A percentile compares a stretch with the other conserved stretches of the same genome.
Evolutionary conservation across 1,140 invertebrate genomes (phyloP).

Genomic region (Drosophila parvula): DNA sequence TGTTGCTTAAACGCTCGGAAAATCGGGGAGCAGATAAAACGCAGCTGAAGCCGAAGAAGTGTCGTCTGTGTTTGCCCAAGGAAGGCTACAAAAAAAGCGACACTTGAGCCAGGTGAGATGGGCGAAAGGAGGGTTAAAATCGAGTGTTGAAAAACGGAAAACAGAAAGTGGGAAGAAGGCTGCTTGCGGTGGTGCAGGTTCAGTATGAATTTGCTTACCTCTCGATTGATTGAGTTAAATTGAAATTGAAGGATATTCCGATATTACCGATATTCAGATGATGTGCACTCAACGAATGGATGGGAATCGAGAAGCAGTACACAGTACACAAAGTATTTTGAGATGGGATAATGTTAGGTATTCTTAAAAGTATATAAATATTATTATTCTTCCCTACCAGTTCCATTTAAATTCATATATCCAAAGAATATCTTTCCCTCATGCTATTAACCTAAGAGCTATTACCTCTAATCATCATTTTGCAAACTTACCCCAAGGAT

Average conservation of each 20-base stretch:
- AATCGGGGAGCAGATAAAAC: conserved; percentile 73
- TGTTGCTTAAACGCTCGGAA: conserved; percentile 73
- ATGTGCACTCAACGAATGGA: background rate
- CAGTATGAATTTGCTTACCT: conserved; percentile 18
- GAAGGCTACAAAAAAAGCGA: conserved; percentile 17
- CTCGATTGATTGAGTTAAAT: conserved; percentile 32
- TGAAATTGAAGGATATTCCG: conserved; percentile 16
- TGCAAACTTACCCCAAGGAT: conserved; percentile 8
- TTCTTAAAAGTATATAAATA: no score
- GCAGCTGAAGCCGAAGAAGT: conserved; percentile 66
- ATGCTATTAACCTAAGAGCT: background rate
- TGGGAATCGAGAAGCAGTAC: no score
- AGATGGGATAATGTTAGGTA: no score
- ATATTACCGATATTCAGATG: conserved; percentile 3
- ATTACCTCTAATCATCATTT: conserved; percentile 7
- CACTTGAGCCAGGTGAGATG: conserved; percentile 42
- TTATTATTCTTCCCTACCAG: no score
- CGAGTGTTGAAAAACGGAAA: conserved; percentile 20
- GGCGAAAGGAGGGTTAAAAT: conserved; percentile 13
- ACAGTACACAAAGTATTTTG: no score
- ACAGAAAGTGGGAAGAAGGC: background rate
- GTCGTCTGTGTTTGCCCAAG: conserved; percentile 65
- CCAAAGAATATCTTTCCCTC: no score
- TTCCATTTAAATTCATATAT: background rate
- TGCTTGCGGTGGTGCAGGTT: conserved; percentile 23